Conservation (phyloP, 1,140 invertebrate species). For the Meloidogyne hapla region DNA sequence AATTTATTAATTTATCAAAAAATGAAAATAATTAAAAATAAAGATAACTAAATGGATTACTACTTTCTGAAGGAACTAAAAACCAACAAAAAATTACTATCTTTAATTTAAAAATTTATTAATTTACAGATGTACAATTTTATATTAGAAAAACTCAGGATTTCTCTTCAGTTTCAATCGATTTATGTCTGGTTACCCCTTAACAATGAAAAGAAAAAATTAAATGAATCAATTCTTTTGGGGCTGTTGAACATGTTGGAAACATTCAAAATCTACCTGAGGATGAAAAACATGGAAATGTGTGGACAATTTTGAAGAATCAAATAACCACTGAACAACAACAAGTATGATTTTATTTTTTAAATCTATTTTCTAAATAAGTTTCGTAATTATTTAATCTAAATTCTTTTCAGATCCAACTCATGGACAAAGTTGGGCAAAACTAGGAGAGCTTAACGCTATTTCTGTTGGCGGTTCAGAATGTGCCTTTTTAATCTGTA, state of each 20-base stretch:
- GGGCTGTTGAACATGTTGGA: conserved; percentile 32
- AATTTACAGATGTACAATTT: no score
- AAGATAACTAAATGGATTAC: no score
- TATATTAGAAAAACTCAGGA: no score
- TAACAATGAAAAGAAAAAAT: no score
- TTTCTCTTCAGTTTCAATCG: no score
- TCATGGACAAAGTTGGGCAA: background rate
- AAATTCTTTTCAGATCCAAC: background rate
- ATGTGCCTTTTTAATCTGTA: conserved; percentile 75
- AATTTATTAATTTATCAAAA: no score
- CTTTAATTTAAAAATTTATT: no score
- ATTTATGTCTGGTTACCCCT: no score
- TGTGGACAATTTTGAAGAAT: background rate
- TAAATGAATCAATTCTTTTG: conserved; percentile 17
- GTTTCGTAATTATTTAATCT: background rate
- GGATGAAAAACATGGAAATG: background rate
- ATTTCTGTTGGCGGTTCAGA: conserved; percentile 81
- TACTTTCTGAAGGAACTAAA: no score
- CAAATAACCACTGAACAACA: background rate
- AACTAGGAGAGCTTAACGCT: conserved; percentile 63
- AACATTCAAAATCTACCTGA: conserved; percentile 26
- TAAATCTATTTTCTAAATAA: no score
- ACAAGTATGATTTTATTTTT: background rate
- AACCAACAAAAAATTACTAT: no score
- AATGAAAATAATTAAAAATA: no score